phyloP scores from a whole-genome alignment of 2,888 invertebrate species.

The Papilio demoleus region DNA sequence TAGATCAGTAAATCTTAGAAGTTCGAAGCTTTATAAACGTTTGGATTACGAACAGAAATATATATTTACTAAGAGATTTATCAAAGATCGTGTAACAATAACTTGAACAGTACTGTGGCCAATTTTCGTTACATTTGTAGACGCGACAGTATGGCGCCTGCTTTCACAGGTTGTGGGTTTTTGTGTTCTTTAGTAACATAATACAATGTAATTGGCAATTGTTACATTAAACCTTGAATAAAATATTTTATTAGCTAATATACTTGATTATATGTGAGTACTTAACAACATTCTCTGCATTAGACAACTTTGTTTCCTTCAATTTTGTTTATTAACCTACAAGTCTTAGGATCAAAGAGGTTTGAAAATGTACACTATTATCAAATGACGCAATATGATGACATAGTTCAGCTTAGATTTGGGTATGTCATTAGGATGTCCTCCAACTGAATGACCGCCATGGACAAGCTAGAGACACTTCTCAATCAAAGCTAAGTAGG shows the following conservation, averaged over 20 bases:
- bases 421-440: conserved; percentile 5
- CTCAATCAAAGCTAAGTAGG: not conserved
- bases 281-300: not conserved
- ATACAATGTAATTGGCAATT: conserved; percentile 24
- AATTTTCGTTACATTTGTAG: conserved; percentile 63
- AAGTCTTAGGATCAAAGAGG: not conserved
- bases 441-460: conserved; percentile 35
- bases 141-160: conserved; percentile 67
- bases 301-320: too few species aligned
- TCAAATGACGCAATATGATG: conserved; percentile 5
- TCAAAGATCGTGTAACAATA: conserved; percentile 72
- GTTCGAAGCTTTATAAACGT: not conserved
- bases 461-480: too few species aligned
- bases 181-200: conserved; percentile 33
- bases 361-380: not conserved
- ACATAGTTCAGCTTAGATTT: conserved; percentile 1
- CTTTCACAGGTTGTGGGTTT: conserved; percentile 33
- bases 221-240: not conserved
- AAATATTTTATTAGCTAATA: not conserved
- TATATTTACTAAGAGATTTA: conserved; percentile 56
- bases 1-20: conserved; percentile 24
- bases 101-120: conserved; percentile 62
- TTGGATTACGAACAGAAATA: conserved; percentile 50
- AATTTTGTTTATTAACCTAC: too few species aligned
- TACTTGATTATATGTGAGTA: not conserved